Percentiles rank a stretch among this genome's conserved stretches.
phyloP scores from a whole-genome alignment of 2,797 vertebrate species.

The Gymnodraco acuticeps region DNA sequence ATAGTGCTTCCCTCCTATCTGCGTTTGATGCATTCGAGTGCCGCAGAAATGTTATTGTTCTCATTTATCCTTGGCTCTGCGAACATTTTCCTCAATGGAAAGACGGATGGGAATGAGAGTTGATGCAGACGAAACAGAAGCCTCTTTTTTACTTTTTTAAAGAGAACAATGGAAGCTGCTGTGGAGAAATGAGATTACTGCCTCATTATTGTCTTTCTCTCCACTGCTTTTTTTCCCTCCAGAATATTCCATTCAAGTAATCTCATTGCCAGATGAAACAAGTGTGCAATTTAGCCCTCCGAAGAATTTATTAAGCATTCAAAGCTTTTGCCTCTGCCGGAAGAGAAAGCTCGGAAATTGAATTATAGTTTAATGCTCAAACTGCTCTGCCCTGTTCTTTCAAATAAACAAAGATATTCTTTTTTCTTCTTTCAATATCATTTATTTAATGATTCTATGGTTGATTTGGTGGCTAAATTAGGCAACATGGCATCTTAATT shows the following conservation, averaged over 20 bases:
- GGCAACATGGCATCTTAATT: constrained; percentile 6
- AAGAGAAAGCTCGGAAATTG: constrained; percentile 55
- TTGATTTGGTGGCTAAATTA: constrained; percentile 39
- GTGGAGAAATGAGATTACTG: constrained; percentile 78
- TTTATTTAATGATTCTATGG: constrained; percentile 27
- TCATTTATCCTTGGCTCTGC: constrained; percentile 72
- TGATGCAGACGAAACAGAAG: constrained; percentile 72
- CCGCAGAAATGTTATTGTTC: constrained; percentile 74
- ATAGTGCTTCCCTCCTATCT: constrained; percentile 44
- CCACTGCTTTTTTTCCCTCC: constrained; percentile 69
- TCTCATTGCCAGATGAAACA: constrained; percentile 77
- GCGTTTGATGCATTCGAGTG: constrained; percentile 52
- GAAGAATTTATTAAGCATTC: constrained; percentile 73
- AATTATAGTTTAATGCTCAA: constrained; percentile 60
- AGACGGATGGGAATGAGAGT: constrained; percentile 71
- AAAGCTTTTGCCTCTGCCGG: constrained; percentile 56
- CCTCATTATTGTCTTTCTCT: constrained; percentile 74
- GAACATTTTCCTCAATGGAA: constrained; percentile 69
- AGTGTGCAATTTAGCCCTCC: constrained; percentile 61
- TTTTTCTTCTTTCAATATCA: constrained; percentile 36
- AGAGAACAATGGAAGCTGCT: constrained; percentile 77
- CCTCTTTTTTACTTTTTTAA: constrained; percentile 16
- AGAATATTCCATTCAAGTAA: constrained; percentile 76
- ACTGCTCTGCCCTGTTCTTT: constrained; percentile 56
- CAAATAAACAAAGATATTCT: constrained; percentile 51